phyloP scores from a whole-genome alignment of 2,888 invertebrate genomes.

The Calliscelio sp. region DNA sequence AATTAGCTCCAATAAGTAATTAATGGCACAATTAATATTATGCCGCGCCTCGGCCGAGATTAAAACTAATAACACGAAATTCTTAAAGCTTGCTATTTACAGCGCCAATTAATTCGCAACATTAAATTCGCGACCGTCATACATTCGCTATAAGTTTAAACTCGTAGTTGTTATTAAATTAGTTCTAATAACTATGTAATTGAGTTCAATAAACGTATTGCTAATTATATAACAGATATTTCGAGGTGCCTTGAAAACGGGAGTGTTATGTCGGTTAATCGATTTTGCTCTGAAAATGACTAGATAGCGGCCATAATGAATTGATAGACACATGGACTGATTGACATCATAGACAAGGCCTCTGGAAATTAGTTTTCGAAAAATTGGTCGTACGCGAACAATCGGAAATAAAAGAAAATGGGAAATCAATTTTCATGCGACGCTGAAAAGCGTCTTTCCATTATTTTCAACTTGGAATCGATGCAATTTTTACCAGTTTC shows the following conservation, averaged over 20 bases:
- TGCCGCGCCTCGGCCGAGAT: constrained; percentile 9
- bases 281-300: constrained; percentile 62
- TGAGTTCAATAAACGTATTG: constrained; percentile 50
- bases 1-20: constrained; percentile 33
- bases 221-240: constrained; percentile 61
- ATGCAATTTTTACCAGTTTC: background rate
- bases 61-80: constrained; percentile 38
- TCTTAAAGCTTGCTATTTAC: constrained; percentile 24
- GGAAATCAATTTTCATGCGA: constrained; percentile 23
- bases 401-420: constrained; percentile 40
- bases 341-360: constrained; percentile 55
- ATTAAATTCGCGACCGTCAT: constrained; percentile 11
- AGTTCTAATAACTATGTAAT: constrained; percentile 60
- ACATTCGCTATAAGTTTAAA: constrained; percentile 8
- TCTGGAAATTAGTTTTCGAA: constrained; percentile 57
- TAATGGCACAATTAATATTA: constrained; percentile 45
- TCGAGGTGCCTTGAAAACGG: constrained; percentile 51
- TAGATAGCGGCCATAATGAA: constrained; percentile 60
- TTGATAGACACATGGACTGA: constrained; percentile 61
- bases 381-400: constrained; percentile 29
- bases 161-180: constrained; percentile 52
- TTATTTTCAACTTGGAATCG: constrained; percentile 26
- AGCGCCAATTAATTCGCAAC: constrained; percentile 28
- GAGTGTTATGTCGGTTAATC: constrained; percentile 57
- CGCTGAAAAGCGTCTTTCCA: constrained; percentile 12